Evolutionary conservation across 2,888 invertebrate genomes (phyloP).

Genomic region (Rhamnusium bicolor): DNA sequence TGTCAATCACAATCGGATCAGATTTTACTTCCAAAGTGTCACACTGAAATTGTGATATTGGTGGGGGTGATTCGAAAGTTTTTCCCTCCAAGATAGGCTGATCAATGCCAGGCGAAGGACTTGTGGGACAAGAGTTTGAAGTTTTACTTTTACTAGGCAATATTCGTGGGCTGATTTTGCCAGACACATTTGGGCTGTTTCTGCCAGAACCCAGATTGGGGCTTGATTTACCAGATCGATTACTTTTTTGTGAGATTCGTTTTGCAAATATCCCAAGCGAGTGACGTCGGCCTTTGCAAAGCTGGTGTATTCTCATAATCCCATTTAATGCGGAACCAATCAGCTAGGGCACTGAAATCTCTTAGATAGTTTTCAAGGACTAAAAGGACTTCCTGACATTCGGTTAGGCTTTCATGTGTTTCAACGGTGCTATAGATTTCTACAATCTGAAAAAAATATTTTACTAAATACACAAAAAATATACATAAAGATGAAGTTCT

Average conservation of each 20-base stretch:
- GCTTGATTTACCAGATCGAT: conserved; percentile 70
- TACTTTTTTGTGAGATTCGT: conserved; percentile 74
- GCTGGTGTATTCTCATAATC: conserved; percentile 92
- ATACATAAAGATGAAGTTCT: no score
- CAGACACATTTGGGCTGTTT: conserved; percentile 75
- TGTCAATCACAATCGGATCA: neutral
- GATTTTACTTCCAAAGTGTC: conserved; percentile 2
- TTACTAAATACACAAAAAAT: no score
- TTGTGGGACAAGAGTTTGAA: conserved; percentile 66
- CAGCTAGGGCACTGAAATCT: conserved; percentile 94
- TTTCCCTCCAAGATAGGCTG: conserved; percentile 68
- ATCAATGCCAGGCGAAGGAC: conserved; percentile 70
- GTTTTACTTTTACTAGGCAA: conserved; percentile 67
- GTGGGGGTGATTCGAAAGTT: conserved; percentile 40
- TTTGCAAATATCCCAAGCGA: conserved; percentile 97
- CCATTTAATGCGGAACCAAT: conserved; percentile 95
- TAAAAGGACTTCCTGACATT: conserved; percentile 96
- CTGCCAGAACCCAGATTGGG: conserved; percentile 74
- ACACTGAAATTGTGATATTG: no score
- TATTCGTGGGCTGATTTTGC: conserved; percentile 77
- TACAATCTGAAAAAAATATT: conserved; percentile 76
- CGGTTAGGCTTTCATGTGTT: conserved; percentile 92
- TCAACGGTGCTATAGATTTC: conserved; percentile 98
- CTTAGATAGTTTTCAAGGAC: conserved; percentile 95
- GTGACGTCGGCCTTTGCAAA: conserved; percentile 87